A percentile compares a stretch with the other conserved stretches of the same genome.
Conservation (phyloP, 2,888 invertebrate species). For the Agrotis clavis region DNA sequence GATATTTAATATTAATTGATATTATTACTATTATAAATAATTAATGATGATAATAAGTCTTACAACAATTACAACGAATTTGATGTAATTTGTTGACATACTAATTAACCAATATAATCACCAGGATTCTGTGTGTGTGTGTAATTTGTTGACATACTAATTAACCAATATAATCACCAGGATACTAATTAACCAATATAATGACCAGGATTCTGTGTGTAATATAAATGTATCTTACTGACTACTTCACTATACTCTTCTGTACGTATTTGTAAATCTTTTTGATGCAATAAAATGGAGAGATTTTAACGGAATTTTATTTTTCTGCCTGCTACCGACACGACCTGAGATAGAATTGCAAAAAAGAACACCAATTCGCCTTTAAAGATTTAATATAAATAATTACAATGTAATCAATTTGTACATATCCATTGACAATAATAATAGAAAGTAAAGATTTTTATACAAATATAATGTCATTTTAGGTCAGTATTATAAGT, state of each 20-base stretch:
- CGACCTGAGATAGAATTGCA: constrained; percentile 36
- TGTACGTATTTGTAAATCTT: background rate
- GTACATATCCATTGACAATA: constrained; percentile 89
- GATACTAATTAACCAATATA: background rate
- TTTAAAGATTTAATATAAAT: constrained; percentile 90
- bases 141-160: background rate
- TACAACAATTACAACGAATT: constrained; percentile 2
- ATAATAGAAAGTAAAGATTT: constrained; percentile 88
- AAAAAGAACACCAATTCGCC: constrained; percentile 69
- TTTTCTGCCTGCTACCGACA: constrained; percentile 10
- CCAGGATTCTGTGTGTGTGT: constrained; percentile 13
- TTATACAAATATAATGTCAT: constrained; percentile 90
- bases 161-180: background rate
- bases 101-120: too few species aligned
- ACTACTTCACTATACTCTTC: constrained; percentile 9
- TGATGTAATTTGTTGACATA: background rate
- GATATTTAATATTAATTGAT: constrained; percentile 4
- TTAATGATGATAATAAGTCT: constrained; percentile 4
- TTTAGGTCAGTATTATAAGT: constrained; percentile 83
- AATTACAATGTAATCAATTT: constrained; percentile 88
- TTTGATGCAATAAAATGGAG: constrained; percentile 33
- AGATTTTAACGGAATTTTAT: constrained; percentile 19
- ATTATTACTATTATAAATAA: constrained; percentile 6
- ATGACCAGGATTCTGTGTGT: constrained; percentile 7
- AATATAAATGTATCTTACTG: background rate